These are phyloP conservation scores for Loris lydekkerianus DNA, from an alignment of 2,797 vertebrate species.

Conservation along the genomic window DNA sequence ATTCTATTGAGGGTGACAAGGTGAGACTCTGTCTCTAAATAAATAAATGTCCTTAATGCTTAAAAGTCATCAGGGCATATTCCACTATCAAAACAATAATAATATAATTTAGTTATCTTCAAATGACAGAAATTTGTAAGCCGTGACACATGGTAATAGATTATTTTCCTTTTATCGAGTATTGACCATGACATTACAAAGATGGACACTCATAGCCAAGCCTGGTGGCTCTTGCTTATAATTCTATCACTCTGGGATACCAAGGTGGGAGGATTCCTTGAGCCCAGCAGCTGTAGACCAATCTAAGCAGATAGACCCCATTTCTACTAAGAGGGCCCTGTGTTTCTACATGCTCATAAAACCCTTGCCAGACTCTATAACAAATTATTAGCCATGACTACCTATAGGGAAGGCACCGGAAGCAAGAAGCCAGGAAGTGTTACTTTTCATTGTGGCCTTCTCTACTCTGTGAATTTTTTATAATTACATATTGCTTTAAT, in stretches of 20 bases:
- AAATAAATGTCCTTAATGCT: not conserved
- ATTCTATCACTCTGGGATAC: too few relatives aligned
- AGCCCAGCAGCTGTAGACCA: too few relatives aligned
- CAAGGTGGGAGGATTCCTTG: too few relatives aligned
- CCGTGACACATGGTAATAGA: not conserved
- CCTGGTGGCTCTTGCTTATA: too few relatives aligned
- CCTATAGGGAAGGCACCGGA: not conserved
- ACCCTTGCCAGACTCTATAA: not conserved
- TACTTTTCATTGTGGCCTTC: not conserved
- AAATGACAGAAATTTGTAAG: not conserved
- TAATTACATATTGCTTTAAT: not conserved
- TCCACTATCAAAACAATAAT: not conserved
- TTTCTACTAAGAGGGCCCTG: not conserved
- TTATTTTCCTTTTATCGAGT: not conserved
- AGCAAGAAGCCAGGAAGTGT: not conserved
- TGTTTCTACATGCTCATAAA: not conserved
- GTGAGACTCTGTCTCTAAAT: too few relatives aligned
- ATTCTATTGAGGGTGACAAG: too few relatives aligned
- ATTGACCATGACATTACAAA: not conserved
- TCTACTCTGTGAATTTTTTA: not conserved
- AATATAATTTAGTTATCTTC: not conserved
- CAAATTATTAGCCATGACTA: not conserved
- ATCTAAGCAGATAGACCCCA: too few relatives aligned
- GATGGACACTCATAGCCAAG: not conserved
- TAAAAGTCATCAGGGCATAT: not conserved